Conservation (phyloP, 2,888 invertebrate genomes). For the Epinotia ramella region DNA sequence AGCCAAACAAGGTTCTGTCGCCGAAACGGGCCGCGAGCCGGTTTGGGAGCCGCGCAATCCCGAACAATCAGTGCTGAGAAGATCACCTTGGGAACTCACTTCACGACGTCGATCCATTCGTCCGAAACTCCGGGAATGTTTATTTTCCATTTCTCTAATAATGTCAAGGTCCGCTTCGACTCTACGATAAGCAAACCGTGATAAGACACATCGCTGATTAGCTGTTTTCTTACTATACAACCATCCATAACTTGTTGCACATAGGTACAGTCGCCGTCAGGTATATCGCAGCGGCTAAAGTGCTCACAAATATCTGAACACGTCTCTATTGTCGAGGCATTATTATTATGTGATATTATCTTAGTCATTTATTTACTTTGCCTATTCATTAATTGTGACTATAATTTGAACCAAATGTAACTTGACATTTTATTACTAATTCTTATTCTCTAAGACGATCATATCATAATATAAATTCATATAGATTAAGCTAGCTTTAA, state of each 20-base stretch:
- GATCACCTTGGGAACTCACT: constrained; percentile 30
- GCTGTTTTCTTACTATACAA: constrained; percentile 22
- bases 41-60: constrained; percentile 26
- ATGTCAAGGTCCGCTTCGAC: constrained; percentile 39
- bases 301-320: no score
- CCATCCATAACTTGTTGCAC: constrained; percentile 18
- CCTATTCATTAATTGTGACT: no score
- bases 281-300: no score
- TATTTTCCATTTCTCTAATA: constrained; percentile 40
- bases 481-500: no score
- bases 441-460: no score
- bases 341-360: no score
- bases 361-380: no score
- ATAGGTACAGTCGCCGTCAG: background rate
- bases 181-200: constrained; percentile 27
- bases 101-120: background rate
- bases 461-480: no score
- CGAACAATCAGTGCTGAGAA: constrained; percentile 26
- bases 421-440: no score
- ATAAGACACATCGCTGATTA: constrained; percentile 23
- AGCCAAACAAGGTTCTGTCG: constrained; percentile 36
- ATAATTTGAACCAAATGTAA: no score
- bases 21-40: constrained; percentile 35
- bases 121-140: constrained; percentile 21
- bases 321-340: no score